A percentile compares a stretch with the other conserved stretches of the same genome.
phyloP scores from a whole-genome alignment of 2,797 vertebrate genomes.

The Sebastes hubbsi region DNA sequence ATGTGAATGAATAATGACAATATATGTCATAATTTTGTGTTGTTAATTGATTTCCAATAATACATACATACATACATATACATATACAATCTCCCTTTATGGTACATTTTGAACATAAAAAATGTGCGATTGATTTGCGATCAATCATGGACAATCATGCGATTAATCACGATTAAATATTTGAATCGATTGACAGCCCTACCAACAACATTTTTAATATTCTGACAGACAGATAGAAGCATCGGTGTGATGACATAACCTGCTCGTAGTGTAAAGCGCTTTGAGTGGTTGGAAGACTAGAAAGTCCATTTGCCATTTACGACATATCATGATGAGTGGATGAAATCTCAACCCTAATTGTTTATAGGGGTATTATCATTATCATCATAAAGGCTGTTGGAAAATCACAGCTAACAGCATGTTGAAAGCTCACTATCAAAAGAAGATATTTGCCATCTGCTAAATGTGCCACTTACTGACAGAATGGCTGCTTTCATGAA shows the following conservation, averaged over 20 bases:
- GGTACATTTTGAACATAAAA: too few species aligned
- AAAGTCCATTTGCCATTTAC: too few species aligned
- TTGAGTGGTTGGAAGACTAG: too few species aligned
- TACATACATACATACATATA: too few species aligned
- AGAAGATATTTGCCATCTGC: neutral
- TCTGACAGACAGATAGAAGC: neutral
- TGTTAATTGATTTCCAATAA: too few species aligned
- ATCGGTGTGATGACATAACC: neutral
- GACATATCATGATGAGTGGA: neutral
- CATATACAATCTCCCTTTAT: too few species aligned
- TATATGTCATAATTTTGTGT: too few species aligned
- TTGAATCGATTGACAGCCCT: too few species aligned
- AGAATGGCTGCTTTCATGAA: neutral
- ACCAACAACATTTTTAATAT: neutral
- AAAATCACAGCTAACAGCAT: neutral
- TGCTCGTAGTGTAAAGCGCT: neutral
- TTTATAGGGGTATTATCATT: neutral
- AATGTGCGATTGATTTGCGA: too few species aligned
- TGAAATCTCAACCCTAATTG: neutral
- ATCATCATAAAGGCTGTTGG: neutral
- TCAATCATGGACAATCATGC: too few species aligned
- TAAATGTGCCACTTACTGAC: neutral
- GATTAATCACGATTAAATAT: too few species aligned
- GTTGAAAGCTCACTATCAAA: neutral
- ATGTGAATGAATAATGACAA: too few species aligned